A percentile compares a stretch with the other conserved stretches of the same genome.
phyloP scores from a whole-genome alignment of 2,888 invertebrate genomes.

The Timema cristinae region DNA sequence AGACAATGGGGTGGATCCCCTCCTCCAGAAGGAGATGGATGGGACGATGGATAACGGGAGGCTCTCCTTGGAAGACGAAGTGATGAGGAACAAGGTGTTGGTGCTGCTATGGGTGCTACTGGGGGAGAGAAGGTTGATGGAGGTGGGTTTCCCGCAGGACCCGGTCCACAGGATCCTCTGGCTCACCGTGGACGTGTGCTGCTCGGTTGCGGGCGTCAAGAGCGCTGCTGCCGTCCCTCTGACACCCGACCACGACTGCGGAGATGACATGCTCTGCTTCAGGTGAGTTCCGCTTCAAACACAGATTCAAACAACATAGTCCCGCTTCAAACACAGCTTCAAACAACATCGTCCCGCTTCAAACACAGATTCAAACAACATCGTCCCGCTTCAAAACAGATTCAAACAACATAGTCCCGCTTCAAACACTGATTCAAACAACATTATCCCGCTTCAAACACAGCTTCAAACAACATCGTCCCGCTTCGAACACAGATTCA shows the following conservation, averaged over 20 bases:
- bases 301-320: too few relatives aligned
- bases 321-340: too few relatives aligned
- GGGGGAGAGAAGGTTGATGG: constrained; percentile 26
- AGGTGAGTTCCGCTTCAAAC: not conserved
- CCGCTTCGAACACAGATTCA: not conserved
- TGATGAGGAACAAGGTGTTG: constrained; percentile 22
- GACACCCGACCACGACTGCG: constrained; percentile 29
- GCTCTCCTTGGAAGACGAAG: constrained; percentile 20
- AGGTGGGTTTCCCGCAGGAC: constrained; percentile 27
- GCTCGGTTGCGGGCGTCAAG: constrained; percentile 28
- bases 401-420: too few relatives aligned
- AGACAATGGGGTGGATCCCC: too few relatives aligned
- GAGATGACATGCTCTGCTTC: constrained; percentile 30
- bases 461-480: too few relatives aligned
- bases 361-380: too few relatives aligned
- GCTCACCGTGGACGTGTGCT: constrained; percentile 28
- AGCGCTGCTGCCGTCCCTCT: constrained; percentile 30
- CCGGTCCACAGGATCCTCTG: constrained; percentile 28
- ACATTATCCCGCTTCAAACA: too few relatives aligned
- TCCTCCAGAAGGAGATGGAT: too few relatives aligned
- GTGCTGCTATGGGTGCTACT: constrained; percentile 30
- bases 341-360: too few relatives aligned
- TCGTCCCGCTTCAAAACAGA: too few relatives aligned
- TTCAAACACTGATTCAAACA: too few relatives aligned
- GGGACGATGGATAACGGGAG: not conserved